A percentile compares a stretch with the other conserved stretches of the same genome.
Conservation (phyloP, 2,888 invertebrate genomes). For the Trichopria drosophilae region DNA sequence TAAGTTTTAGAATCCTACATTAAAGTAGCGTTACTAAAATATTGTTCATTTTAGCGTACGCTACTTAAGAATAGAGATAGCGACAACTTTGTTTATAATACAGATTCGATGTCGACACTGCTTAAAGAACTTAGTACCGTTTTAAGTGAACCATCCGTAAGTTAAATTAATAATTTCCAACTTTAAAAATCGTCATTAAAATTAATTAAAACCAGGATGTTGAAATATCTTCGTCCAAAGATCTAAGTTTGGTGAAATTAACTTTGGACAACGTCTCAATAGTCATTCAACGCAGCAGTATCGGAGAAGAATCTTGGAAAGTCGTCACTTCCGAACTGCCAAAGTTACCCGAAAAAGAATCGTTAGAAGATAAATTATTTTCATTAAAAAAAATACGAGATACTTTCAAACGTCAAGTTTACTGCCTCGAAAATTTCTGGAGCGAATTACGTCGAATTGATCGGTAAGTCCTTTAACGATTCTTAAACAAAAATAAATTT, state of each 20-base stretch:
- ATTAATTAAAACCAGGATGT: conserved; percentile 34
- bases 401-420: conserved; percentile 42
- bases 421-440: conserved; percentile 43
- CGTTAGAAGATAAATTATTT: conserved; percentile 38
- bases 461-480: conserved; percentile 37
- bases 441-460: conserved; percentile 47
- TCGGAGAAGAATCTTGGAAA: conserved; percentile 38
- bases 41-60: no score
- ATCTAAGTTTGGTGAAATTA: conserved; percentile 43
- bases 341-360: conserved; percentile 36
- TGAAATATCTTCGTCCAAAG: conserved; percentile 38
- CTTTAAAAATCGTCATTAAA: background rate
- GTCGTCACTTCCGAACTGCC: conserved; percentile 47
- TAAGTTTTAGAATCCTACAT: conserved; percentile 7
- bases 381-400: conserved; percentile 38
- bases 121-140: conserved; percentile 43
- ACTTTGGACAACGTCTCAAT: conserved; percentile 42
- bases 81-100: conserved; percentile 5
- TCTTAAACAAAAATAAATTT: conserved; percentile 11
- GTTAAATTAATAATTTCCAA: conserved; percentile 23
- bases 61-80: background rate
- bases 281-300: conserved; percentile 36
- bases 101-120: conserved; percentile 18
- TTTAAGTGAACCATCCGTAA: conserved; percentile 42
- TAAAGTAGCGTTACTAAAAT: no score